Evolutionary conservation across 2,888 invertebrate genomes (phyloP).

Genomic region (Aporophyla nigra): DNA sequence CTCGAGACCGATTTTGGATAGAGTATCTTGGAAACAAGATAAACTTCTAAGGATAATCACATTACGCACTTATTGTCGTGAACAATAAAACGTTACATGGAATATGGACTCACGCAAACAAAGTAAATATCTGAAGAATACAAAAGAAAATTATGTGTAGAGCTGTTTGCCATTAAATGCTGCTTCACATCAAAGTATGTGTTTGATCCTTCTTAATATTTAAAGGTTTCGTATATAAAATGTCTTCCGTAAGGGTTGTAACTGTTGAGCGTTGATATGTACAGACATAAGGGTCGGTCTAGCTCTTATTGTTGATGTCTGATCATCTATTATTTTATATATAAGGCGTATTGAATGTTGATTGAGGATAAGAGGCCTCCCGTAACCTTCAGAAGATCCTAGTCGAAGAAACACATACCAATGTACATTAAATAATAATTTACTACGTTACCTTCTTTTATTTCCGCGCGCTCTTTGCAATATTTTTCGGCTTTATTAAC

Average conservation of each 20-base stretch:
- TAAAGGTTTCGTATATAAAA: constrained; percentile 40
- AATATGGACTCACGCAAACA: neutral
- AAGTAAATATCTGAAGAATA: neutral
- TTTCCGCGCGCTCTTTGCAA: constrained; percentile 22
- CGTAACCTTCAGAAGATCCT: neutral
- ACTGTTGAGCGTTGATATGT: constrained; percentile 12
- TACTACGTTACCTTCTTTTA: constrained; percentile 16
- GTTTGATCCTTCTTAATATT: constrained; percentile 43
- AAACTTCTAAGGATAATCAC: constrained; percentile 25
- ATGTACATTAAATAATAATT: constrained; percentile 32
- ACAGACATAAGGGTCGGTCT: neutral
- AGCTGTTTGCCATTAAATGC: constrained; percentile 33
- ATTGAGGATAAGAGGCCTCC: constrained; percentile 24
- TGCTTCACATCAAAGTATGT: constrained; percentile 24
- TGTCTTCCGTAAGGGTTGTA: constrained; percentile 9
- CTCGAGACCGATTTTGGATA: constrained; percentile 45
- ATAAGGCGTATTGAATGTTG: neutral
- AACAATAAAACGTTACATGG: constrained; percentile 1
- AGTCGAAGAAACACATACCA: constrained; percentile 12
- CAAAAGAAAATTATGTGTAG: neutral
- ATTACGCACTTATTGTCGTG: constrained; percentile 2
- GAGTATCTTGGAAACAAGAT: constrained; percentile 27
- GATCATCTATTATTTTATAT: constrained; percentile 11
- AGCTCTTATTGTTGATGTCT: constrained; percentile 11
- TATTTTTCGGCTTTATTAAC: too few species aligned